These are phyloP conservation scores for Lochmaea crataegi DNA, from an alignment of 2,888 invertebrate species.

Conservation along the genomic window DNA sequence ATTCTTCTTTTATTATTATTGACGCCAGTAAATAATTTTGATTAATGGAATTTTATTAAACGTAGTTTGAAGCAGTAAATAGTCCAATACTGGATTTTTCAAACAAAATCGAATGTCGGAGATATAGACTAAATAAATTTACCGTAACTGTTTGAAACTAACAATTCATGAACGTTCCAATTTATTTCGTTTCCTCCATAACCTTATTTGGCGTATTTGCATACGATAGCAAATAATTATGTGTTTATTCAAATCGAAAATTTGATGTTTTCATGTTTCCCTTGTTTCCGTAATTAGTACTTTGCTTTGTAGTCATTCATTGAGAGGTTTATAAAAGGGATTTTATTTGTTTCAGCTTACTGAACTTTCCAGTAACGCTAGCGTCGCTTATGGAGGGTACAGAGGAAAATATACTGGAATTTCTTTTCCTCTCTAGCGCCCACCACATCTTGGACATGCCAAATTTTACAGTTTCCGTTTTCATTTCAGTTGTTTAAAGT, in stretches of 20 bases:
- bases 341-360: conserved; percentile 2
- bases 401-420: neutral
- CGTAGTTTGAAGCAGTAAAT: neutral
- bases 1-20: too few relatives aligned
- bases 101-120: neutral
- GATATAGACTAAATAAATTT: neutral
- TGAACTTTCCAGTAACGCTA: neutral
- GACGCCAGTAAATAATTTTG: too few relatives aligned
- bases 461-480: neutral
- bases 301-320: conserved; percentile 10
- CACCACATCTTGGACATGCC: neutral
- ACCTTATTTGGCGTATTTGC: neutral
- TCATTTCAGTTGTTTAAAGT: neutral
- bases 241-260: conserved; percentile 3
- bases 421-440: neutral
- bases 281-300: conserved; percentile 7
- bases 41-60: too few relatives aligned
- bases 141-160: neutral
- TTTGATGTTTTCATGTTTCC: neutral
- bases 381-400: neutral
- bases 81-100: neutral
- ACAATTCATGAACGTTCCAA: neutral
- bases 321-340: neutral
- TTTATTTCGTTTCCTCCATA: neutral
- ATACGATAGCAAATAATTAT: neutral